Evolutionary conservation across 2,113 vertebrate genomes (phyloP).

Genomic region (Cricetomys ansorgei): DNA sequence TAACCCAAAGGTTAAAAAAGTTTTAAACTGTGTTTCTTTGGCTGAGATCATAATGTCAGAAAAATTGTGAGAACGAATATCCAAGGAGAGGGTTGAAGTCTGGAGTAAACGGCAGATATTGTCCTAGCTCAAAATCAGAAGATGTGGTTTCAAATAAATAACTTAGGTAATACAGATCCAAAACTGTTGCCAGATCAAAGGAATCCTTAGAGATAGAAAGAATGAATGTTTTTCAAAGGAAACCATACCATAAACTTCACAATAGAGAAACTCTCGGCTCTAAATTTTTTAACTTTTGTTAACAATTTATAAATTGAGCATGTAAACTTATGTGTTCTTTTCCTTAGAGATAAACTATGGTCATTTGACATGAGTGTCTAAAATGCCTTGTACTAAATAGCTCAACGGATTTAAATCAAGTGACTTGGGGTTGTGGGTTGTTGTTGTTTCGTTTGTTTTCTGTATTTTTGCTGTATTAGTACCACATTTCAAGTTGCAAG

Average conservation of each 20-base stretch:
- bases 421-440: not conserved
- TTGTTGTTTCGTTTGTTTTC: no score
- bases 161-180: not conserved
- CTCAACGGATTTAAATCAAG: not conserved
- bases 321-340: not conserved
- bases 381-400: not conserved
- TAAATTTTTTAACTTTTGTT: not conserved
- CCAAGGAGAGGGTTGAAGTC: not conserved
- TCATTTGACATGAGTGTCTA: not conserved
- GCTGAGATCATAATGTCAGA: not conserved
- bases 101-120: not conserved
- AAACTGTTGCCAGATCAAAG: not conserved
- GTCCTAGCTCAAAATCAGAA: not conserved
- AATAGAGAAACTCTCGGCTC: not conserved
- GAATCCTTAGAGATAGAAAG: not conserved
- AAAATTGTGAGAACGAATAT: not conserved
- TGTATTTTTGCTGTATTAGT: not conserved
- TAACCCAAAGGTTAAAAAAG: not conserved
- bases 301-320: not conserved
- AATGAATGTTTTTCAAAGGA: not conserved
- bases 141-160: not conserved
- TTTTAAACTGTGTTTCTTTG: not conserved
- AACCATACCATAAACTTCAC: not conserved
- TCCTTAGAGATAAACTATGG: constrained; percentile 1
- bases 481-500: not conserved